Base-by-base conservation (phyloP, 2,113 vertebrate genomes). In the Chrysochloris asiatica region DNA sequence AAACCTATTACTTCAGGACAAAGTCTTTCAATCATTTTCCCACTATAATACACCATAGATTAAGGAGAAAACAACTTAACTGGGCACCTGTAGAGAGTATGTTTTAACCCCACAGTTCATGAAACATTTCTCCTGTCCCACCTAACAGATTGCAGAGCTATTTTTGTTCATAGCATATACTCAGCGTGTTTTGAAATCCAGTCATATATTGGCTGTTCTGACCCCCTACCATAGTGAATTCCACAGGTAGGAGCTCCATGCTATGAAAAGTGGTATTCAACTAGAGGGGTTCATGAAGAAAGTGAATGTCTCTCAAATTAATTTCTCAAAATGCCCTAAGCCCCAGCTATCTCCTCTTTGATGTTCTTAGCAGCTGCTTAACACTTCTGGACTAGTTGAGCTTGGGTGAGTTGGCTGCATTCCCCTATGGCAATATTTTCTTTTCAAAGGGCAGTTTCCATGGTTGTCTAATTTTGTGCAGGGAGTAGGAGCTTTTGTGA, bases 271-370 rank as follows among this genome's bases (percentile, higher is more conserved):
- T 80, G 52, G 16, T 83, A 78, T 92, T 92, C 93, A 88, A 38
- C 88, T 50, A 21, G 67, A 94, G 88, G 77, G 56, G 73, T 84
- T 90, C 86, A 48, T 50, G 90, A 91, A 90, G 88, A 94, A 89
- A 94, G 78, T 54, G 28, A 90, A 95, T 93, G 86, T 86, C 83
- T 95, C 71, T 97, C 83, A 93, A 88, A 86, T 95, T 94, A 95
- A 92, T 94, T 94, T 95, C 50, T 90, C 11, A 77, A 92, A 95
- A 69, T 84, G 88, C 93, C 92, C 61, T 89, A 73, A 88, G 93
- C 54, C 12, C 47, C 26, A 65, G 50, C 19, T 83, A 79, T 86
- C 76, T 47, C 54, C 38, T 16, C 63, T 81, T 45, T 36, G 0
- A 50, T 91, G 79, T 84, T 92, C 83, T 91, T 52, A 78, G 63